Base-by-base conservation (phyloP, 2,113 vertebrate species). In the Epinephelus fuscoguttatus region DNA sequence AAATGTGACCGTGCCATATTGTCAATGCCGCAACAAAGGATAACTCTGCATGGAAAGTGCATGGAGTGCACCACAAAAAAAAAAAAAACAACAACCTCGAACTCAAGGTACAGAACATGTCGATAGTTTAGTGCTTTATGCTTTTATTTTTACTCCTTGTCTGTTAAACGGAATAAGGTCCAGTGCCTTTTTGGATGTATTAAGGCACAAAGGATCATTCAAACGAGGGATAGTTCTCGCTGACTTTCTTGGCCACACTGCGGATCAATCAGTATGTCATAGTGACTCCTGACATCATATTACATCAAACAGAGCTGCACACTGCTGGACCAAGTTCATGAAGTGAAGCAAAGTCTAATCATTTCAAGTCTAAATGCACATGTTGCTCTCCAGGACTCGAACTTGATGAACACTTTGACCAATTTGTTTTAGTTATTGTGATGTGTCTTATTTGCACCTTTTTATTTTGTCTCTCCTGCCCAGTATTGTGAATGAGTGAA, bases 401-500 rank as follows among this genome's bases (percentile, higher is more conserved):
- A 47, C 42, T 60, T 21, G 21, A 42, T 59, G 53, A 69, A 62
- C 10, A 37, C 50, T 85, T 66, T 37, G 40, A 83, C 67, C n/a
- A 56, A 66, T 76, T 56, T 18, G 15, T 69, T 81, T 79, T 49
- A 49, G 21, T 37, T 60, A 47, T 57, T 80, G 33, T 82, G 60
- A 75, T 62, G 67, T 82, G 79, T 87, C 2, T 80, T 76, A 45
- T 86, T 92, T 91, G 84, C 90, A 92, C 81, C 61, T 88, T 89
- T 81, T 63, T 78, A 64, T 59, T 72, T 75, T n/a, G 27, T 59
- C n/a, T 84, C 57, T 75, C 30, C 62, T 88, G 71, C 81, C 88
- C 80, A 89, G 86, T 92, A 78, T 93, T 93, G 91, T 93, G 89
- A 90, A 91, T 84, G 91, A 93, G 57, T 84, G 89, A 85, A 63